A percentile compares a stretch with the other conserved stretches of the same genome.
Conservation (phyloP, 2,888 invertebrate species). For the Synanthedon myopaeformis region DNA sequence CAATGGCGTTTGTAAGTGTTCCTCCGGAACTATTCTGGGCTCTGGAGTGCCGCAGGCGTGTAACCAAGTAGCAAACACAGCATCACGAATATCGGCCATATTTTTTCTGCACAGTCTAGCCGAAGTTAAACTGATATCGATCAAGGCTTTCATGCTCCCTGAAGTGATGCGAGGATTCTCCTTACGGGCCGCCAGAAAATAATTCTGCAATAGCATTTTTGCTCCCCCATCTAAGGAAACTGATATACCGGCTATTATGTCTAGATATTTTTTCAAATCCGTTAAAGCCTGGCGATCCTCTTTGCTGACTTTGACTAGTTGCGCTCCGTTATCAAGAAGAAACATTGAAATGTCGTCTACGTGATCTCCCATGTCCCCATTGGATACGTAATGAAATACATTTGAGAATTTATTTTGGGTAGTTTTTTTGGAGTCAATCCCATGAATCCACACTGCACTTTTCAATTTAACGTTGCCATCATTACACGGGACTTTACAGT, state of each 20-base stretch:
- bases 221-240: constrained; percentile 31
- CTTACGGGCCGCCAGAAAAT: constrained; percentile 50
- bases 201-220: constrained; percentile 37
- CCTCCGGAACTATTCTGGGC: constrained; percentile 50
- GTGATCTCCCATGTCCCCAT: constrained; percentile 44
- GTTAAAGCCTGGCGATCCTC: constrained; percentile 35
- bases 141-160: constrained; percentile 38
- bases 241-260: constrained; percentile 37
- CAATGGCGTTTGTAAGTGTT: constrained; percentile 46
- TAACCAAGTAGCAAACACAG: constrained; percentile 55
- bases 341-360: constrained; percentile 45
- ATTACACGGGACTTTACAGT: constrained; percentile 30
- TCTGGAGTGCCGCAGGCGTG: constrained; percentile 47
- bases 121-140: constrained; percentile 35
- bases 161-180: constrained; percentile 38
- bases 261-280: constrained; percentile 36
- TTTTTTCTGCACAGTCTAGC: constrained; percentile 47
- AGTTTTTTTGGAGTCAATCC: constrained; percentile 48
- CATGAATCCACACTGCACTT: constrained; percentile 53
- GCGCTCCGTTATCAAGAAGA: constrained; percentile 29
- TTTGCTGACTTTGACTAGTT: constrained; percentile 15
- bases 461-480: constrained; percentile 26
- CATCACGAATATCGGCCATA: constrained; percentile 41
- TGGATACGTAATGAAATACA: constrained; percentile 45
- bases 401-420: constrained; percentile 38